Conservation (phyloP, 2,113 vertebrate genomes). For the Strix aluco region DNA sequence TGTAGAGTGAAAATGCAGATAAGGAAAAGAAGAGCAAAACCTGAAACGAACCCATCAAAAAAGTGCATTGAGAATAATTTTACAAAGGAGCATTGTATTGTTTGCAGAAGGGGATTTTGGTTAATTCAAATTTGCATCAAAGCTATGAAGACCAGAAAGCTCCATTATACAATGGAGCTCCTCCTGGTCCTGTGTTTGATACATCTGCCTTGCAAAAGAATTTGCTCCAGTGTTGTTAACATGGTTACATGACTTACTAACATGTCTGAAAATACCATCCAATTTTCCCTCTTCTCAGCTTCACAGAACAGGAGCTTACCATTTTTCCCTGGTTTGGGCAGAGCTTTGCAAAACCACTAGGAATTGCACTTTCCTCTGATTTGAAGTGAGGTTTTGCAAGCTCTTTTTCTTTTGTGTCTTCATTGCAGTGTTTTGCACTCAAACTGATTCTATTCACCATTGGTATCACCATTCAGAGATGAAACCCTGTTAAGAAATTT, state of each 20-base stretch:
- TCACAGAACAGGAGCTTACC: neutral
- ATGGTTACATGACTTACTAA: neutral
- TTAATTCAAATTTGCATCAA: neutral
- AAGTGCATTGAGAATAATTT: neutral
- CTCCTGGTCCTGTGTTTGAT: neutral
- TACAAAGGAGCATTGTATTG: neutral
- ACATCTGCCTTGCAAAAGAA: neutral
- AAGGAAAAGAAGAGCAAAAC: neutral
- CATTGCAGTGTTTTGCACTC: neutral
- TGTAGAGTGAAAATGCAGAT: neutral
- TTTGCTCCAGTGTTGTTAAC: neutral
- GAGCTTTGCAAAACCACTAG: neutral
- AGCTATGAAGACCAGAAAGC: neutral
- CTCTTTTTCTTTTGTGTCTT: neutral
- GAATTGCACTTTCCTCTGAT: neutral
- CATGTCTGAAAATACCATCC: neutral
- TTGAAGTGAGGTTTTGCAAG: neutral
- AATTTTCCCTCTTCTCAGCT: neutral
- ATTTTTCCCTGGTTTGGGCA: neutral
- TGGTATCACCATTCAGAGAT: neutral
- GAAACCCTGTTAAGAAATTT: neutral
- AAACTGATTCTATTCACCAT: neutral
- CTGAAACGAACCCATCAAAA: neutral
- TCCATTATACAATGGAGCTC: neutral
- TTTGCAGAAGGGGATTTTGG: neutral